Percentiles rank a stretch among this genome's conserved stretches.
Evolutionary conservation across 2,113 vertebrate genomes (phyloP).

Genomic region (Machaerirhynchus nigripectus): DNA sequence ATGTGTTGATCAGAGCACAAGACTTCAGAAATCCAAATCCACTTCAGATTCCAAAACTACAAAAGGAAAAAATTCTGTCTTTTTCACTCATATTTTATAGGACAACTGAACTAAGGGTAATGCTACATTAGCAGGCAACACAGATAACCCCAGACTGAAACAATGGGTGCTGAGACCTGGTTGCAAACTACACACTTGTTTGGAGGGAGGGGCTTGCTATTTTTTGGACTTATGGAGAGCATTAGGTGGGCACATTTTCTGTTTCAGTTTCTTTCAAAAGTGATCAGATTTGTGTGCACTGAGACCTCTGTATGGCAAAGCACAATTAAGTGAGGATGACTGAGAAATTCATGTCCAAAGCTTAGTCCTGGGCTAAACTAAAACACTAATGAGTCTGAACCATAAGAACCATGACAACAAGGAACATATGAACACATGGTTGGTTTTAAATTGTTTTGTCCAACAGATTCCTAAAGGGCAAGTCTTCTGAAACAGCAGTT

Average conservation of each 20-base stretch:
- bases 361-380: neutral
- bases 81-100: neutral
- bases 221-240: neutral
- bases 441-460: neutral
- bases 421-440: neutral
- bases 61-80: neutral
- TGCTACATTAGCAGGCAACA: neutral
- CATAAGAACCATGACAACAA: neutral
- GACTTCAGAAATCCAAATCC: neutral
- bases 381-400: neutral
- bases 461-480: neutral
- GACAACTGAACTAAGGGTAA: neutral
- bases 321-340: neutral
- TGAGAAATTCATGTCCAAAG: neutral
- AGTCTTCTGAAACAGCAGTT: neutral
- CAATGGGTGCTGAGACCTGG: neutral
- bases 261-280: neutral
- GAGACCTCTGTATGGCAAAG: neutral
- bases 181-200: neutral
- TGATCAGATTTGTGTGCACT: neutral
- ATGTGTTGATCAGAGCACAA: neutral
- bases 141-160: neutral
- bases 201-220: neutral
- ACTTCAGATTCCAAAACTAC: neutral
- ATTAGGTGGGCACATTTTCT: neutral